phyloP scores from a whole-genome alignment of 2,113 vertebrate species.

The Eretmochelys imbricata region DNA sequence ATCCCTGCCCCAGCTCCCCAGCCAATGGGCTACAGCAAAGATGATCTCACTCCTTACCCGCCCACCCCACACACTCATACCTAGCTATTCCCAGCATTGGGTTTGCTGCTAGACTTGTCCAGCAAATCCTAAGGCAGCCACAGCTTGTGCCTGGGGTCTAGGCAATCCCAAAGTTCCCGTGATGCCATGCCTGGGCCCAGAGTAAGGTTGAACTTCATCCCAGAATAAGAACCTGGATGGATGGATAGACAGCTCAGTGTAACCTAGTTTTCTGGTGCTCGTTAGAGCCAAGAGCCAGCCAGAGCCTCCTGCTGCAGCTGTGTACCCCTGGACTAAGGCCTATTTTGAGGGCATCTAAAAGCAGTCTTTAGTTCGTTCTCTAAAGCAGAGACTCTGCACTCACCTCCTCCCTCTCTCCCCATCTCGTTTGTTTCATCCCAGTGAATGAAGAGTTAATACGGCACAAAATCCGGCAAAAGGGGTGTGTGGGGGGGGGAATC shows the following conservation, averaged over 20 bases:
- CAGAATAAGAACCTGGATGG: no score
- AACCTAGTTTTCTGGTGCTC: not conserved
- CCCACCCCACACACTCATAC: no score
- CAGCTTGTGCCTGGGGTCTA: not conserved
- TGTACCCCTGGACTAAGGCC: not conserved
- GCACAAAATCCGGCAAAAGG: not conserved
- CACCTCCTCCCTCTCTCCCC: not conserved
- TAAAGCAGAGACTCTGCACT: not conserved
- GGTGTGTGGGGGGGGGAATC: fast-evolving
- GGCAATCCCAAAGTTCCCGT: no score
- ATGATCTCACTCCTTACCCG: no score
- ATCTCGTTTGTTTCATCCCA: no score
- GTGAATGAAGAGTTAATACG: not conserved
- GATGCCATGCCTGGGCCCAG: no score
- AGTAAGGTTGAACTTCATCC: no score
- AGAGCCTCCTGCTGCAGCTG: not conserved
- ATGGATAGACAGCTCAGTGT: no score
- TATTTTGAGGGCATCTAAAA: not conserved
- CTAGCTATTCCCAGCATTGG: no score
- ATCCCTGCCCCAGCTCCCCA: no score
- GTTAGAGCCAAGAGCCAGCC: not conserved
- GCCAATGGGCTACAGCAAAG: no score
- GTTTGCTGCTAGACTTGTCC: not conserved
- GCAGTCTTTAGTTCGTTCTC: not conserved
- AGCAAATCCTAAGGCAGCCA: not conserved